Conservation (phyloP, 1,140 invertebrate species). For the Magallana angulata region DNA sequence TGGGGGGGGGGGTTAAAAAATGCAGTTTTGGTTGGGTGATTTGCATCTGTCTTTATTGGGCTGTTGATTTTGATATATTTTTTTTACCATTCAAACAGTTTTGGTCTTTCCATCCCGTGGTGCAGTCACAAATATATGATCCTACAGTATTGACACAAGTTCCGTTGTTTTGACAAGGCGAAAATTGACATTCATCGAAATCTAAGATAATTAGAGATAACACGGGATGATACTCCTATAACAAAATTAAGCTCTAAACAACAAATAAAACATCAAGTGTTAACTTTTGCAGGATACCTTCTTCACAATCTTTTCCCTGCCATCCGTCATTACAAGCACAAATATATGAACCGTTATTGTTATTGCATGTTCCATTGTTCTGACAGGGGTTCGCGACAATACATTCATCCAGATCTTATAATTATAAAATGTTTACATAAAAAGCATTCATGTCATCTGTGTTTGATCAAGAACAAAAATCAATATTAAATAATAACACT, state of each 20-base stretch:
- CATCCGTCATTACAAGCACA: constrained; percentile 93
- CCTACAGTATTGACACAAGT: constrained; percentile 34
- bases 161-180: constrained; percentile 38
- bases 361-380: constrained; percentile 96
- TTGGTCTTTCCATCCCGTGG: constrained; percentile 30
- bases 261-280: too few relatives aligned
- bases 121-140: constrained; percentile 35
- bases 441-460: too few relatives aligned
- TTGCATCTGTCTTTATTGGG: background rate
- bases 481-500: too few relatives aligned
- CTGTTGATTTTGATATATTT: background rate
- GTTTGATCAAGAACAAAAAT: too few relatives aligned
- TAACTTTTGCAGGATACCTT: constrained; percentile 47
- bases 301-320: constrained; percentile 95
- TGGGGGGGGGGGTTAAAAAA: background rate
- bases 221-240: too few relatives aligned
- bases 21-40: background rate
- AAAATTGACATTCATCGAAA: constrained; percentile 66
- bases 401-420: background rate
- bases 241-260: too few relatives aligned
- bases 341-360: constrained; percentile 80
- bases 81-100: constrained; percentile 77
- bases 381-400: constrained; percentile 86
- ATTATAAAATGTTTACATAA: too few relatives aligned
- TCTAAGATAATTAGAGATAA: constrained; percentile 3